Percentiles rank a stretch among this genome's conserved stretches.
Conservation (phyloP, 1,140 invertebrate genomes). For the Planococcus citri region DNA sequence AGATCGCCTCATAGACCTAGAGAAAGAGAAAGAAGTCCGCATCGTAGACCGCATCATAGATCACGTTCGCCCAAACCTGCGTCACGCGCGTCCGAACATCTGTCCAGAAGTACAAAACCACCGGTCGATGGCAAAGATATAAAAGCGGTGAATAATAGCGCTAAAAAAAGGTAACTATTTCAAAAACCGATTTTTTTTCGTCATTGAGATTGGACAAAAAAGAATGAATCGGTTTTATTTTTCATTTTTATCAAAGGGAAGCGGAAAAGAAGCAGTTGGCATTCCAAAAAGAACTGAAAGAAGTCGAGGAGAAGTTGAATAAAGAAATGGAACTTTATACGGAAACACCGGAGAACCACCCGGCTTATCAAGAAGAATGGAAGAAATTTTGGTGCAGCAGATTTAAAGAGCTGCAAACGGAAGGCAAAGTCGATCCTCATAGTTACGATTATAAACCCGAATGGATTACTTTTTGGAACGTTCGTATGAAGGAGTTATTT, state of each 20-base stretch:
- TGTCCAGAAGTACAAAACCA: neutral
- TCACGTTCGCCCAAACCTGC: neutral
- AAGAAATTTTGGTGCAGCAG: conserved; percentile 69
- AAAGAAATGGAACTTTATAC: conserved; percentile 55
- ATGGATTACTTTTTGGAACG: conserved; percentile 72
- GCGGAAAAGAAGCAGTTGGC: conserved; percentile 23
- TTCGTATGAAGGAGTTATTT: conserved; percentile 60
- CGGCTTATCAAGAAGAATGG: conserved; percentile 72
- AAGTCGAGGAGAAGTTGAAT: conserved; percentile 39
- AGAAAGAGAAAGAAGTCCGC: neutral
- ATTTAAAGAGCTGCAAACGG: conserved; percentile 53
- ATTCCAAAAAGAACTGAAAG: conserved; percentile 33
- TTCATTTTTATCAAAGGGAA: neutral
- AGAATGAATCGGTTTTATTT: no score
- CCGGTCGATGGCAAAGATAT: neutral
- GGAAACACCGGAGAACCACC: conserved; percentile 73
- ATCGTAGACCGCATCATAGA: neutral
- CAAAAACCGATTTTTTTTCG: no score
- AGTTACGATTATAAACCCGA: conserved; percentile 74
- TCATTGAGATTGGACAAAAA: no score
- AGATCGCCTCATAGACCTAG: neutral
- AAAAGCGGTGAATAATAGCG: neutral
- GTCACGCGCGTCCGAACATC: neutral
- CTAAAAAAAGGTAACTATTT: neutral
- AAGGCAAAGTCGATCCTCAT: conserved; percentile 46